Evolutionary conservation across 2,113 vertebrate genomes (phyloP).

Genomic region (Petroica traversi): DNA sequence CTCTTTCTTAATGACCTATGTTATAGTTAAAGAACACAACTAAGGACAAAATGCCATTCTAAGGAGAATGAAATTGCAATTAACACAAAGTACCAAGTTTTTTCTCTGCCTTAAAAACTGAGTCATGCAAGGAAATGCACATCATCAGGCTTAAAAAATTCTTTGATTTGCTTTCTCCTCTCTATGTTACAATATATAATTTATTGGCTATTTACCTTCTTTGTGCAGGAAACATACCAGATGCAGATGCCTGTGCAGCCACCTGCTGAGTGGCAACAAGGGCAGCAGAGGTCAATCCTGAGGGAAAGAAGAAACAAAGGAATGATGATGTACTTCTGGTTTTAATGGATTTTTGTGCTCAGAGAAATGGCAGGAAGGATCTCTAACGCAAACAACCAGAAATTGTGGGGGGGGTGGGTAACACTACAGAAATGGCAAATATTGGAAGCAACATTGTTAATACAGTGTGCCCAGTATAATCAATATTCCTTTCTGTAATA

Average conservation of each 20-base stretch:
- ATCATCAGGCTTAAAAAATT: not conserved
- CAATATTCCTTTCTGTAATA: not conserved
- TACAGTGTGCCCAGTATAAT: not conserved
- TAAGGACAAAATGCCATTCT: not conserved
- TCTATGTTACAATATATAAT: not conserved
- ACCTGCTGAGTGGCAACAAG: slow-evolving; percentile 93
- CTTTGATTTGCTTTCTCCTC: not conserved
- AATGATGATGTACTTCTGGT: slow-evolving; percentile 9
- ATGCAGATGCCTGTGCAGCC: slow-evolving; percentile 87
- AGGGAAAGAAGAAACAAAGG: slow-evolving; percentile 48
- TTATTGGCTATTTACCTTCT: slow-evolving; percentile 78
- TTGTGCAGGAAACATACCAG: slow-evolving; percentile 88
- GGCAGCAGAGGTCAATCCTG: slow-evolving; percentile 91
- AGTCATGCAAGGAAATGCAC: not conserved
- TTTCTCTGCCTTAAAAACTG: not conserved
- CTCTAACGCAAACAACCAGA: not conserved
- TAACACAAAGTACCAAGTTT: not conserved
- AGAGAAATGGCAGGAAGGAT: not conserved
- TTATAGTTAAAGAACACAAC: not conserved
- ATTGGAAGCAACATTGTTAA: not conserved
- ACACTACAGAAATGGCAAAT: not conserved
- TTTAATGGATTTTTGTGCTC: slow-evolving; percentile 18
- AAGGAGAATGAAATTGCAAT: not conserved
- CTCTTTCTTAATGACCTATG: not conserved
- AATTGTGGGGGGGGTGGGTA: not conserved